A percentile compares a stretch with the other conserved stretches of the same genome.
phyloP scores from a whole-genome alignment of 2,797 vertebrate species.

The Anguilla marmorata region DNA sequence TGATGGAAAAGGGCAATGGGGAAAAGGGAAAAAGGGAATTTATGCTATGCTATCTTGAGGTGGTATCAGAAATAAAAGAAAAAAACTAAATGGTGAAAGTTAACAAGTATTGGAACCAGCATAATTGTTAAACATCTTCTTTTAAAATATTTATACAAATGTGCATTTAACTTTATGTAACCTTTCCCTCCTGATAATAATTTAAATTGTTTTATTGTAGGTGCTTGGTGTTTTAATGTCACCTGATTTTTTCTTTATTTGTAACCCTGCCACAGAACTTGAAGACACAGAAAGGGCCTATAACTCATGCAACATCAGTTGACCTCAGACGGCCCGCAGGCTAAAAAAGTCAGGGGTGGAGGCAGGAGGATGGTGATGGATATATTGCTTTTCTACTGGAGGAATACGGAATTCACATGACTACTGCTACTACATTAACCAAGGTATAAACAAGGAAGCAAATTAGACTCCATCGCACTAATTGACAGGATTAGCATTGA shows the following conservation, averaged over 20 bases:
- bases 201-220: too few relatives aligned
- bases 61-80: too few relatives aligned
- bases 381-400: neutral
- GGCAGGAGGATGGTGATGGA: neutral
- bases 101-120: too few relatives aligned
- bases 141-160: too few relatives aligned
- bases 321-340: neutral
- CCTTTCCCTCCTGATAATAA: too few relatives aligned
- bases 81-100: too few relatives aligned
- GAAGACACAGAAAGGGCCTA: neutral
- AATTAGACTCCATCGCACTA: neutral
- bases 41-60: too few relatives aligned
- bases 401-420: neutral
- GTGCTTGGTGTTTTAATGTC: neutral
- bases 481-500: neutral
- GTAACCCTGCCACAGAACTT: neutral
- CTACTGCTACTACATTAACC: conserved; percentile 1
- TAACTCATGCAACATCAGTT: neutral
- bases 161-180: too few relatives aligned
- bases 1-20: too few relatives aligned
- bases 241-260: neutral
- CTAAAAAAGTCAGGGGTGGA: neutral
- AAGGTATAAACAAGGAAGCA: neutral
- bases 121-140: too few relatives aligned
- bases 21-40: too few relatives aligned